These are phyloP conservation scores for Petrophora chlorosata DNA, from an alignment of 2,888 invertebrate genomes.

Conservation along the genomic window DNA sequence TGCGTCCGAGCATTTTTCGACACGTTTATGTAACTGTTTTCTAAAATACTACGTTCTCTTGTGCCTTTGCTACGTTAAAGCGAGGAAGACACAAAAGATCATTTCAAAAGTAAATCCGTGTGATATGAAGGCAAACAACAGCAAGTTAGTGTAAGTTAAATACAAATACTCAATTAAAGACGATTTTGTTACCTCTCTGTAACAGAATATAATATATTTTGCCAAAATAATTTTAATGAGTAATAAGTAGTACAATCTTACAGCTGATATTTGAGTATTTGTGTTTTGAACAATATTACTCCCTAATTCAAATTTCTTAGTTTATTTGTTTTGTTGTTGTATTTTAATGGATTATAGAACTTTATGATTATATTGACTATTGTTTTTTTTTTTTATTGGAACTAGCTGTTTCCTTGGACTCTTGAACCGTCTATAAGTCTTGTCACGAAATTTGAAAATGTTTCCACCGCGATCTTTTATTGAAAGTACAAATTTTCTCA, in stretches of 20 bases:
- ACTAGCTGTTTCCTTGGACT: slow-evolving; percentile 49
- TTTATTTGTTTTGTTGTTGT: slow-evolving; percentile 80
- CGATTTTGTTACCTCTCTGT: slow-evolving; percentile 54
- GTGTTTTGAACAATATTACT: slow-evolving; percentile 65
- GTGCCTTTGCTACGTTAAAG: slow-evolving; percentile 43
- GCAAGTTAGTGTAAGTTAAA: slow-evolving; percentile 60
- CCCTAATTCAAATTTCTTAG: slow-evolving; percentile 55
- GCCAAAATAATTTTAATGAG: slow-evolving; percentile 44
- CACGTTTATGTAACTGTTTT: slow-evolving; percentile 42
- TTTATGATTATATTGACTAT: slow-evolving; percentile 71
- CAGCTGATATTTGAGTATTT: slow-evolving; percentile 72
- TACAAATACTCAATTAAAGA: slow-evolving; percentile 78
- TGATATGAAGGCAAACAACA: slow-evolving; percentile 26
- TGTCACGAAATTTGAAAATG: slow-evolving; percentile 31
- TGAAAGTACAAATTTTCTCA: slow-evolving; percentile 79
- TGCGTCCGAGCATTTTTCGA: slow-evolving; percentile 57
- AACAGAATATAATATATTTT: slow-evolving; percentile 46
- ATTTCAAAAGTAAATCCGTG: slow-evolving; percentile 23
- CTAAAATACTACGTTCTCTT: slow-evolving; percentile 40
- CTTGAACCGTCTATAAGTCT: slow-evolving; percentile 30
- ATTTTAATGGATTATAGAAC: slow-evolving; percentile 79
- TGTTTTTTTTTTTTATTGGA: slow-evolving; percentile 64
- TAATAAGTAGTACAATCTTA: slow-evolving; percentile 45
- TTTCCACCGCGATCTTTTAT: slow-evolving; percentile 57
- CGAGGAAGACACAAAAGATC: slow-evolving; percentile 46